Conservation (phyloP, 2,888 invertebrate genomes). For the Beris morrisii region DNA sequence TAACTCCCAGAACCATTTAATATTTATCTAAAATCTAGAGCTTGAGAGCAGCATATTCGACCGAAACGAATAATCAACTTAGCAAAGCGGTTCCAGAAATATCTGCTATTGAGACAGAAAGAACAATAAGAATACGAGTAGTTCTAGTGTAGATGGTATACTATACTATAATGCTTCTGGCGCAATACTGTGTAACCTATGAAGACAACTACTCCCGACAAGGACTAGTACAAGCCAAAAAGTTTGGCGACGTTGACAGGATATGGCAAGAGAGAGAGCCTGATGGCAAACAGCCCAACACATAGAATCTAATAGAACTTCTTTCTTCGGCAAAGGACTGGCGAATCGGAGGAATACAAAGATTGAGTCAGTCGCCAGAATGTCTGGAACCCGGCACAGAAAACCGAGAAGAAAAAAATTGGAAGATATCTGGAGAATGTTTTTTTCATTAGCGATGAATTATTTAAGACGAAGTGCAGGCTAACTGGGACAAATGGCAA, state of each 20-base stretch:
- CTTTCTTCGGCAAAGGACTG: not conserved
- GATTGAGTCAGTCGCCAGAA: slow-evolving; percentile 15
- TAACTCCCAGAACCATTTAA: slow-evolving; percentile 29
- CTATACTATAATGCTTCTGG: slow-evolving; percentile 10
- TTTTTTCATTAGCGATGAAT: slow-evolving; percentile 18
- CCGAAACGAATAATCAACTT: not conserved
- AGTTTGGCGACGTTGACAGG: slow-evolving; percentile 17
- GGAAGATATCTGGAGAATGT: slow-evolving; percentile 6
- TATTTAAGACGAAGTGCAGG: slow-evolving; percentile 8
- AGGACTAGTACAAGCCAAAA: slow-evolving; percentile 7
- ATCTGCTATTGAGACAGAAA: not conserved
- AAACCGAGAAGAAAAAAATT: not conserved
- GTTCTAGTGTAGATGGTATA: not conserved
- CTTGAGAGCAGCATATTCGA: not conserved
- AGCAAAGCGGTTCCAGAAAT: not conserved
- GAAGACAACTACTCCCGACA: not conserved
- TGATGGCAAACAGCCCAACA: slow-evolving; percentile 31
- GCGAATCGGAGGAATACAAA: not conserved
- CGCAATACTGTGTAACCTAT: slow-evolving; percentile 22
- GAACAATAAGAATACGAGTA: slow-evolving; percentile 1
- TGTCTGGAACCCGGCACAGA: slow-evolving; percentile 18
- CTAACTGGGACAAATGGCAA: slow-evolving; percentile 10
- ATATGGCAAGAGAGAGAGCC: not conserved
- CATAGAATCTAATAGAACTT: not conserved
- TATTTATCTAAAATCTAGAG: slow-evolving; percentile 27